Percentiles rank a stretch among this genome's conserved stretches.
phyloP scores from a whole-genome alignment of 1,140 invertebrate species.

The Asbolus verrucosus region DNA sequence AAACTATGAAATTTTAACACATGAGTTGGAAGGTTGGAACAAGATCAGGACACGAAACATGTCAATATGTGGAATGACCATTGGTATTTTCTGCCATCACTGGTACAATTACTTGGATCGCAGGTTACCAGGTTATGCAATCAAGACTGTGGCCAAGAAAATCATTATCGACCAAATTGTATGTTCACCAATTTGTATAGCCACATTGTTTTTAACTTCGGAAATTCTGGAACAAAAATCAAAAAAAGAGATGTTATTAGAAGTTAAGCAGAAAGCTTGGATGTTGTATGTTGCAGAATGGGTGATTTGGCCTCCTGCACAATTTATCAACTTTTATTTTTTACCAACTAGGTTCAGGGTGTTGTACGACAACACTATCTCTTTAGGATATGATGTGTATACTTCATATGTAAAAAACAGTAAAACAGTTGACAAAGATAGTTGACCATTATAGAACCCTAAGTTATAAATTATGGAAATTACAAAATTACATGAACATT shows the following conservation, averaged over 20 bases:
- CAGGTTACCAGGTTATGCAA: slow-evolving; percentile 75
- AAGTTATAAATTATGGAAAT: neutral
- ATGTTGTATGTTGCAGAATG: slow-evolving; percentile 86
- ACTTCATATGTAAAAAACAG: slow-evolving; percentile 90
- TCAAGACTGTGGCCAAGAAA: slow-evolving; percentile 83
- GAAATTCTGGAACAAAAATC: slow-evolving; percentile 78
- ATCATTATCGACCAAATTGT: slow-evolving; percentile 89
- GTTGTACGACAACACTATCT: slow-evolving; percentile 91
- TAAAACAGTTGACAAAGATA: slow-evolving; percentile 36
- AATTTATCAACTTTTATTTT: slow-evolving; percentile 90
- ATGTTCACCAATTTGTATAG: slow-evolving; percentile 87
- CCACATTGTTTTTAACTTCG: slow-evolving; percentile 84
- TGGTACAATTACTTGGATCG: slow-evolving; percentile 85
- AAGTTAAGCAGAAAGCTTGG: slow-evolving; percentile 83
- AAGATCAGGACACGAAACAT: slow-evolving; percentile 79
- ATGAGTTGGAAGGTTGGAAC: slow-evolving; percentile 75
- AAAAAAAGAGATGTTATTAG: slow-evolving; percentile 73
- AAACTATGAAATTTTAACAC: slow-evolving; percentile 80
- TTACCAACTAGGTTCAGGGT: slow-evolving; percentile 87
- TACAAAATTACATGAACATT: too few relatives aligned
- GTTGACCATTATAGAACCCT: neutral
- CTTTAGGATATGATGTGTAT: slow-evolving; percentile 91
- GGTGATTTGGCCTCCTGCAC: slow-evolving; percentile 86
- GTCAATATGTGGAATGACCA: slow-evolving; percentile 80
- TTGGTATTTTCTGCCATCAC: slow-evolving; percentile 87